Percentiles rank a stretch among this genome's conserved stretches.
These are phyloP conservation scores for Mus pahari DNA, from an alignment of 2,113 vertebrate species.

Conservation along the genomic window DNA sequence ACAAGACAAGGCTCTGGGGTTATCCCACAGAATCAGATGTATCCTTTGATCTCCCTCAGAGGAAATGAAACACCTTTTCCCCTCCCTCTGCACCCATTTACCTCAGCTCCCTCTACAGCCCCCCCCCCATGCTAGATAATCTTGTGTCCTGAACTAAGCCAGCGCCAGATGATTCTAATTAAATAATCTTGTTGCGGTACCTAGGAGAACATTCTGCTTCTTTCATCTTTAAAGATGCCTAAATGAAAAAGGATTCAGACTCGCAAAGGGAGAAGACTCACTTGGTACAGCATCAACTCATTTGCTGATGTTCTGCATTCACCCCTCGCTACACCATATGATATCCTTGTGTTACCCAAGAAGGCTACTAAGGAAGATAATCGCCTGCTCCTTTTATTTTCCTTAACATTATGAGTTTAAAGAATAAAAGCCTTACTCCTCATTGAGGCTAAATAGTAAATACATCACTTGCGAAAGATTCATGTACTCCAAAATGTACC, in stretches of 20 bases:
- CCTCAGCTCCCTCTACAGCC: slow-evolving; percentile 55
- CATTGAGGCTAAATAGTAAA: slow-evolving; percentile 33
- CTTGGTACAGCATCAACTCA: slow-evolving; percentile 70
- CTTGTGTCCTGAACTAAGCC: slow-evolving; percentile 72
- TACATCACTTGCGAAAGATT: slow-evolving; percentile 64
- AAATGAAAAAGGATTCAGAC: slow-evolving; percentile 74
- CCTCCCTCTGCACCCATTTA: slow-evolving; percentile 42
- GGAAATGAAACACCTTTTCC: slow-evolving; percentile 74
- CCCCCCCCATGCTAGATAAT: slow-evolving; percentile 65
- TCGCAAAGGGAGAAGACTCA: slow-evolving; percentile 60
- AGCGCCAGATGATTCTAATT: slow-evolving; percentile 79
- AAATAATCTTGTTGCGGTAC: slow-evolving; percentile 73
- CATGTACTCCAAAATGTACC: slow-evolving; percentile 28
- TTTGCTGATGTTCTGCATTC: slow-evolving; percentile 66
- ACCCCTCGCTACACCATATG: slow-evolving; percentile 75
- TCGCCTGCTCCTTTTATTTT: background rate
- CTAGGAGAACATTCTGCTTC: slow-evolving; percentile 64
- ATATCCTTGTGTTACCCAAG: slow-evolving; percentile 77
- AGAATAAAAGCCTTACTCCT: slow-evolving; percentile 47
- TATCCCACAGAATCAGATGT: slow-evolving; percentile 37
- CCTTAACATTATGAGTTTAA: slow-evolving; percentile 36
- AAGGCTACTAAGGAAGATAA: slow-evolving; percentile 65
- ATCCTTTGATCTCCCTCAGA: slow-evolving; percentile 72
- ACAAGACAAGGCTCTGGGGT: background rate
- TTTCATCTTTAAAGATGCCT: slow-evolving; percentile 79